Conservation (phyloP, 2,797 vertebrate species). For the Falco cherrug region DNA sequence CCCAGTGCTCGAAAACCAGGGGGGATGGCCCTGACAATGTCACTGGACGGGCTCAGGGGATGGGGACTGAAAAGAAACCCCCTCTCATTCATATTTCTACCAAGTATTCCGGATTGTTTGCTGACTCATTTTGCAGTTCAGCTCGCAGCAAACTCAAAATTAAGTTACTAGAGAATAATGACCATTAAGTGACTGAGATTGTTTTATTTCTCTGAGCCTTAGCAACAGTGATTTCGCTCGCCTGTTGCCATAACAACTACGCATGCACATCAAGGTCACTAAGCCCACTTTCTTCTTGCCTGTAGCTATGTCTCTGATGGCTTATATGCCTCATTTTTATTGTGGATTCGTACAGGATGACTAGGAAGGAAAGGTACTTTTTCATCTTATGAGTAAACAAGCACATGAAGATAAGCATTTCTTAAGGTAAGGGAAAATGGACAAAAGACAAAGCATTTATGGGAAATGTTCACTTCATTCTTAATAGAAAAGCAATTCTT, state of each 20-base stretch:
- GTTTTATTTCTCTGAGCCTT: conserved; percentile 73
- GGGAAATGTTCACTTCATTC: not conserved
- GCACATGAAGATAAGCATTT: conserved; percentile 6
- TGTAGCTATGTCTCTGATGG: conserved; percentile 68
- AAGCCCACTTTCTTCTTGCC: conserved; percentile 71
- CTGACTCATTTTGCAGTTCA: conserved; percentile 64
- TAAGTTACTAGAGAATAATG: conserved; percentile 69
- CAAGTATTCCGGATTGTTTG: conserved; percentile 7
- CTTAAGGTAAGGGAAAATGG: not conserved
- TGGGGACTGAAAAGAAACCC: not conserved
- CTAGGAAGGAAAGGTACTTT: conserved; percentile 64
- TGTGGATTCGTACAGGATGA: conserved; percentile 50
- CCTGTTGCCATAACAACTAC: conserved; percentile 88
- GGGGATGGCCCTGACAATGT: not conserved
- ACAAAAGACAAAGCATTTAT: not conserved
- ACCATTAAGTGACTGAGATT: conserved; percentile 72
- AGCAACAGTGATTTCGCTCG: conserved; percentile 77
- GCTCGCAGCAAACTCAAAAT: conserved; percentile 68
- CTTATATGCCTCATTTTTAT: conserved; percentile 67
- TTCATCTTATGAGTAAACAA: conserved; percentile 58
- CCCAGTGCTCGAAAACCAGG: not conserved
- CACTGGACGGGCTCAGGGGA: not conserved
- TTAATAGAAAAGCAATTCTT: not conserved
- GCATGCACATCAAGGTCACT: conserved; percentile 84
- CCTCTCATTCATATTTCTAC: not conserved